Percentiles rank a stretch among this genome's conserved stretches.
Conservation (phyloP, 2,888 invertebrate species). For the Aphrophora alni region DNA sequence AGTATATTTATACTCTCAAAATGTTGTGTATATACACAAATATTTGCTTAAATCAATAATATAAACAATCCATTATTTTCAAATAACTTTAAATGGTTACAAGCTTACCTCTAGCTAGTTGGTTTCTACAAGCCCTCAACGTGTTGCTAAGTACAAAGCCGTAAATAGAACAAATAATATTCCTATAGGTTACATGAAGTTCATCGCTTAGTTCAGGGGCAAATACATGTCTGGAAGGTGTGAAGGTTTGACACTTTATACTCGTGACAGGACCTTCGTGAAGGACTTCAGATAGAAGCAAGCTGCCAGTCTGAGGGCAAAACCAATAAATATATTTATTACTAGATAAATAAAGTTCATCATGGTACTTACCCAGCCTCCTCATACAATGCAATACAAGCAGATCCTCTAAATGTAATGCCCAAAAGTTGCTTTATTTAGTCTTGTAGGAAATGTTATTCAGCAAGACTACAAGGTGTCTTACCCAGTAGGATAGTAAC, state of each 20-base stretch:
- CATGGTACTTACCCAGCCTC: no score
- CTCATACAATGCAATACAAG: no score
- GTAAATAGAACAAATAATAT: slow-evolving; percentile 73
- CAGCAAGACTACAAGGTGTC: background rate
- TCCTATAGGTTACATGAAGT: slow-evolving; percentile 76
- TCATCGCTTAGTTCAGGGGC: slow-evolving; percentile 66
- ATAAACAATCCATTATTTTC: no score
- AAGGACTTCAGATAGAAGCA: slow-evolving; percentile 82
- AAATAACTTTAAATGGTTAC: no score
- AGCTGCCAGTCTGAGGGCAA: slow-evolving; percentile 70
- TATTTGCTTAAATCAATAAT: no score
- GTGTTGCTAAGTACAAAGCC: slow-evolving; percentile 82
- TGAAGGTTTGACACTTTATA: slow-evolving; percentile 78
- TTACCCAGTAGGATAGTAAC: background rate
- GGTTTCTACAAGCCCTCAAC: slow-evolving; percentile 76
- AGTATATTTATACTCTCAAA: no score
- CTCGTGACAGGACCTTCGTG: slow-evolving; percentile 80
- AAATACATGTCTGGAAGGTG: slow-evolving; percentile 58
- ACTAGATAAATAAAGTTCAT: background rate
- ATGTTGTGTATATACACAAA: no score
- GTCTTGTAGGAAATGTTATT: no score
- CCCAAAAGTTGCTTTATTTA: no score
- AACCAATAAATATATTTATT: slow-evolving; percentile 28
- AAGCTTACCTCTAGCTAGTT: slow-evolving; percentile 75
- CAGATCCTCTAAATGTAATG: no score